Evolutionary conservation across 2,113 vertebrate species (phyloP).

Genomic region (Amazona guildingii): DNA sequence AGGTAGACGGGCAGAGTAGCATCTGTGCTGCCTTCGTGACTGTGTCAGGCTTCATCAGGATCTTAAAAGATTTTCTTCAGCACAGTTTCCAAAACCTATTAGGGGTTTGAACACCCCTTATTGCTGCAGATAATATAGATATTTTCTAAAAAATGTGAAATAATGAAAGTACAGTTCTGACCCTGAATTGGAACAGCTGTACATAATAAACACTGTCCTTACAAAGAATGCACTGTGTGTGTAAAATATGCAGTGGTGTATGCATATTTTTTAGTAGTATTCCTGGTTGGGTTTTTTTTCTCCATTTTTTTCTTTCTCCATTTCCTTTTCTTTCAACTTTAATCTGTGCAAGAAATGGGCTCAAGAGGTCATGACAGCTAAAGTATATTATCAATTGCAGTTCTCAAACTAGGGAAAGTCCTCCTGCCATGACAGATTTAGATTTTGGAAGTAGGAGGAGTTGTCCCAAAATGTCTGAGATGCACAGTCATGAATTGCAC

Average conservation of each 20-base stretch:
- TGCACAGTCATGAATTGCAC: background rate
- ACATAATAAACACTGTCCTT: background rate
- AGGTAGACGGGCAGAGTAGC: background rate
- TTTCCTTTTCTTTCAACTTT: background rate
- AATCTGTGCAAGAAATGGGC: background rate
- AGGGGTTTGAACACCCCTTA: background rate
- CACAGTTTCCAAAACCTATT: background rate
- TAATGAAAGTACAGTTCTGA: background rate
- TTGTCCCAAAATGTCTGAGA: background rate
- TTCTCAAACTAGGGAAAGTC: background rate
- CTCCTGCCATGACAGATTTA: background rate
- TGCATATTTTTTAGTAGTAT: background rate
- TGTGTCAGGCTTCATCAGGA: background rate
- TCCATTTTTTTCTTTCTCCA: background rate
- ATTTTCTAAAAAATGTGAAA: background rate
- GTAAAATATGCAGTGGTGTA: rapidly evolving
- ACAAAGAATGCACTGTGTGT: background rate
- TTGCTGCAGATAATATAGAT: background rate
- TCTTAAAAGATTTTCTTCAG: background rate
- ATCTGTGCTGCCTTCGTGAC: background rate
- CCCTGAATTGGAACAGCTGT: background rate
- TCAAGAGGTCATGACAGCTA: background rate
- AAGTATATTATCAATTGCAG: background rate
- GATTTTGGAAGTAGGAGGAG: background rate
- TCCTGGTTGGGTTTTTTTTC: background rate